These are phyloP conservation scores for Vollenhovia emeryi DNA, from an alignment of 1,140 invertebrate genomes.

Conservation along the genomic window DNA sequence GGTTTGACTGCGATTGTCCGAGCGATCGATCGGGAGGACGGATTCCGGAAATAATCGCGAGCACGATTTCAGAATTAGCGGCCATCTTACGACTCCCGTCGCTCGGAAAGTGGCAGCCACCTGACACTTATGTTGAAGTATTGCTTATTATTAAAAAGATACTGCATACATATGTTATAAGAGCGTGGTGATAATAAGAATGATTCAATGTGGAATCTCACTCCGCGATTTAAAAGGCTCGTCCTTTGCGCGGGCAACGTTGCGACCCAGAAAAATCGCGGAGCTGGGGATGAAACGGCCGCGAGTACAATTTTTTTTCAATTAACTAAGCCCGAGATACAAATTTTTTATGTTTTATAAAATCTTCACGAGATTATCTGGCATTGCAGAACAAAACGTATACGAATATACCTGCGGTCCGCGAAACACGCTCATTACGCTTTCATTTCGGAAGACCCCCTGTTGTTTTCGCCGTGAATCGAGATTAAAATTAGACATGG, in stretches of 20 bases:
- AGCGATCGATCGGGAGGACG: constrained; percentile 4
- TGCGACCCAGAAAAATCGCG: neutral
- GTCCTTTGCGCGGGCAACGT: neutral
- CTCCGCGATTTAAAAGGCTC: neutral
- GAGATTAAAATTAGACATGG: constrained; percentile 14
- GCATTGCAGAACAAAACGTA: neutral
- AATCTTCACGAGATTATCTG: neutral
- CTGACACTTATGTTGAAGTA: constrained; percentile 1
- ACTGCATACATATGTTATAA: constrained; percentile 11
- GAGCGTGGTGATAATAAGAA: constrained; percentile 5
- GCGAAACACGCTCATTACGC: neutral
- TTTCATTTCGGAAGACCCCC: neutral
- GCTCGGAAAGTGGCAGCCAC: neutral
- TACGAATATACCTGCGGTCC: neutral
- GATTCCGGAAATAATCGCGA: constrained; percentile 36
- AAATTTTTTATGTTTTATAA: neutral
- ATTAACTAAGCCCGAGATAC: neutral
- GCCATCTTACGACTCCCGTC: neutral
- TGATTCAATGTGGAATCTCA: neutral
- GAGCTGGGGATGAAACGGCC: neutral
- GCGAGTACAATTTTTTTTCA: neutral
- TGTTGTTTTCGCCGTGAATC: neutral
- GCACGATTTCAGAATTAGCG: constrained; percentile 28
- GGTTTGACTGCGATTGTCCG: constrained; percentile 29
- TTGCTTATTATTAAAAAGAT: constrained; percentile 17